Evolutionary conservation across 2,113 vertebrate species (phyloP).

Genomic region (Notechis scutatus): DNA sequence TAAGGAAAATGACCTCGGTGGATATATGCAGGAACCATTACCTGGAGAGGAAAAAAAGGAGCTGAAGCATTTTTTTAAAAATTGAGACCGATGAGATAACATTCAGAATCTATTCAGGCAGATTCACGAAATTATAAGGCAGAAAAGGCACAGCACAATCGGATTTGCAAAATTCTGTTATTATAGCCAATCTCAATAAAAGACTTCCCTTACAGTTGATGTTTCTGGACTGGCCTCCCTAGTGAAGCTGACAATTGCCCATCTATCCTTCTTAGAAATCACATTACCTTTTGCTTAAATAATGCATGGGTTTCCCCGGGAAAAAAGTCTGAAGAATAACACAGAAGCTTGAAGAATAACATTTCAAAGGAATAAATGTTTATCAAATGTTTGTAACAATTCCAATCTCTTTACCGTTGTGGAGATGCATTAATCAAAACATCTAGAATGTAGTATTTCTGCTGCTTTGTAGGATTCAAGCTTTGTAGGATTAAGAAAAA

Average conservation of each 20-base stretch:
- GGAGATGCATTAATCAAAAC: neutral
- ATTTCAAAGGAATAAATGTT: neutral
- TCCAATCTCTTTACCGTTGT: neutral
- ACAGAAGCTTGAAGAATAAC: neutral
- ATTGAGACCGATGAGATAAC: neutral
- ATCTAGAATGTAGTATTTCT: neutral
- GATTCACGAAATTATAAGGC: neutral
- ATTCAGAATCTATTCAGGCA: neutral
- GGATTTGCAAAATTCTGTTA: neutral
- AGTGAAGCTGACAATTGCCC: neutral
- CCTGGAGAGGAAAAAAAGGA: accelerated
- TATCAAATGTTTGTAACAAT: neutral
- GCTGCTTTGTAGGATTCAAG: too few relatives aligned
- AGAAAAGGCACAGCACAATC: neutral
- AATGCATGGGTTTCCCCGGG: neutral
- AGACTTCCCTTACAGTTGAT: neutral
- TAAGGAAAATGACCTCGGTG: neutral
- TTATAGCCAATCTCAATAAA: neutral
- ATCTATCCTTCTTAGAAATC: neutral
- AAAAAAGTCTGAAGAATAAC: neutral
- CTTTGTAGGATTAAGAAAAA: too few relatives aligned
- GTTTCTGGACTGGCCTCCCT: neutral
- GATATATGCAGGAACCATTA: neutral
- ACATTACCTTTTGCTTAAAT: neutral
- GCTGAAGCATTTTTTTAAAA: neutral